These are phyloP conservation scores for Pyrgilauda ruficollis DNA, from an alignment of 2,113 vertebrate genomes.

Conservation along the genomic window DNA sequence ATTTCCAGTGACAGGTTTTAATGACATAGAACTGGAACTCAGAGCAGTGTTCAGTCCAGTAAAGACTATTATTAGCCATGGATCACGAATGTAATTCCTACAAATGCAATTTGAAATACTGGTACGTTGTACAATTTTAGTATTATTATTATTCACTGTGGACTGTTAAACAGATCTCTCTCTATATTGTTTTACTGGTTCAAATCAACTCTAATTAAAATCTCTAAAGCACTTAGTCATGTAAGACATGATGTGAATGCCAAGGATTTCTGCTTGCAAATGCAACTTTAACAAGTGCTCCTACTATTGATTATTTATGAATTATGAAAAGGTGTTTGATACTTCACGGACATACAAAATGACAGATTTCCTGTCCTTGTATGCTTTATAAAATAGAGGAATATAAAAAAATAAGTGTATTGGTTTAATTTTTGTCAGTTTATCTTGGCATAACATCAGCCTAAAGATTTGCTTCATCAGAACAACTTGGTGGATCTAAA, in stretches of 20 bases:
- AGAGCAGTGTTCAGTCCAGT: not conserved
- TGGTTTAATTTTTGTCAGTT: not conserved
- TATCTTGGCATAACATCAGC: not conserved
- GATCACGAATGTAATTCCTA: not conserved
- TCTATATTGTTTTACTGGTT: constrained; percentile 2
- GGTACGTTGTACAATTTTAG: not conserved
- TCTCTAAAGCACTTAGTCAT: not conserved
- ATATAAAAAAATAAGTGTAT: not conserved
- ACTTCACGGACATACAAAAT: not conserved
- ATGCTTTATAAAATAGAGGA: not conserved
- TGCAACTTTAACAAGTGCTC: not conserved
- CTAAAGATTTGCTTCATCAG: not conserved
- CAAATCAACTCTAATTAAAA: constrained; percentile 19
- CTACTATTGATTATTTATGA: constrained; percentile 1
- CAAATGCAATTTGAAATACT: not conserved
- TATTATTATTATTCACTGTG: not conserved
- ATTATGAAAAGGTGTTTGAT: not conserved
- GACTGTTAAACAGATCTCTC: not conserved
- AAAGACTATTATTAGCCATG: not conserved
- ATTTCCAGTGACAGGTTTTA: constrained; percentile 6
- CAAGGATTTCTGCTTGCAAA: not conserved
- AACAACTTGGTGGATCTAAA: not conserved
- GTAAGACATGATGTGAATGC: not conserved
- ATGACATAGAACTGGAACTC: not conserved
- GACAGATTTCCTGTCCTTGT: not conserved